Evolutionary conservation across 2,113 vertebrate species (phyloP).

Genomic region (Micronisus gabar): DNA sequence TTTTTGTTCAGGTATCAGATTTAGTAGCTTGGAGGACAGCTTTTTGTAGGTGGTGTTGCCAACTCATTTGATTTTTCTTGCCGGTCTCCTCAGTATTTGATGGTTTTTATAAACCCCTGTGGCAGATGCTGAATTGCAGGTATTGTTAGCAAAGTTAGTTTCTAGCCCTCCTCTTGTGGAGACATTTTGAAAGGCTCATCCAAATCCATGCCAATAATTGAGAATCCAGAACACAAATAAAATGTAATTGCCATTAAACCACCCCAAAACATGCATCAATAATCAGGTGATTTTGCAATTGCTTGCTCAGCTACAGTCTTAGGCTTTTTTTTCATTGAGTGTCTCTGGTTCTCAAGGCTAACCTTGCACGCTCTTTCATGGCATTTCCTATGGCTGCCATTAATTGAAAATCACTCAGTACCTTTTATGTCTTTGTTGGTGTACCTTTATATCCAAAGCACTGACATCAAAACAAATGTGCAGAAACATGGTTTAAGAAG

Average conservation of each 20-base stretch:
- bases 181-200: not conserved
- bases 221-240: not conserved
- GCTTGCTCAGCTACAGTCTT: not conserved
- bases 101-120: not conserved
- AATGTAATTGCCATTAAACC: not conserved
- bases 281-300: not conserved
- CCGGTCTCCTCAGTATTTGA: not conserved
- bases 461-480: not conserved
- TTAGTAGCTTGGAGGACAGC: not conserved
- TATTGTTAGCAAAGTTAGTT: not conserved
- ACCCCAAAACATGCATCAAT: not conserved
- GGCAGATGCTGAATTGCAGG: not conserved
- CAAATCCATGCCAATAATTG: not conserved
- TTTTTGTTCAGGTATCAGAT: not conserved
- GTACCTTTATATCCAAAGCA: not conserved
- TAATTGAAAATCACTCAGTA: not conserved
- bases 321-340: not conserved
- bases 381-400: not conserved
- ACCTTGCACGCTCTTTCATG: not conserved
- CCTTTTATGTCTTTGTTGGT: not conserved
- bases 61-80: not conserved
- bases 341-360: not conserved
- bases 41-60: not conserved
- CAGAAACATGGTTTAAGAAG: not conserved
- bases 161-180: not conserved